These are phyloP conservation scores for Amazona vittata DNA, from an alignment of 2,113 vertebrate genomes.

Conservation along the genomic window DNA sequence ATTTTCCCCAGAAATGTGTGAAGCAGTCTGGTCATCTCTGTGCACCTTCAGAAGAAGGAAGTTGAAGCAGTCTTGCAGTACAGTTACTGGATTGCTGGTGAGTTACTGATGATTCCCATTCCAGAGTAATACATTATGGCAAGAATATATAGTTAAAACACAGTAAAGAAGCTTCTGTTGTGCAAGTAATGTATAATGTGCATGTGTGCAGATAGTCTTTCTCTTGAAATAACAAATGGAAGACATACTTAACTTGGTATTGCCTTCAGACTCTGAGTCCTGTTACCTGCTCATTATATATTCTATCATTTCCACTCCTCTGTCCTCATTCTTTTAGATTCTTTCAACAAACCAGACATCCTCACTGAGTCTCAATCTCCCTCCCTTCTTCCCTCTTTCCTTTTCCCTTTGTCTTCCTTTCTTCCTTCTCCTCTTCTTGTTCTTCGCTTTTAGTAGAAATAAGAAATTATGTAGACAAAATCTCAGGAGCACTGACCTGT, in stretches of 20 bases:
- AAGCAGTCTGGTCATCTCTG: background rate
- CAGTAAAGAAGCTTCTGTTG: background rate
- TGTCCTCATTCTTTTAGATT: background rate
- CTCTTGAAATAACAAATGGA: background rate
- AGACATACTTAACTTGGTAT: background rate
- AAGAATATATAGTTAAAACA: background rate
- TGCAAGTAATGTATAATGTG: background rate
- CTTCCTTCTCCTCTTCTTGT: background rate
- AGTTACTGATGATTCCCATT: background rate
- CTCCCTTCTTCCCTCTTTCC: background rate
- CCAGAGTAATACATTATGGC: background rate
- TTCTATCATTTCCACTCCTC: background rate
- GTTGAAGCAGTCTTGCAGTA: background rate
- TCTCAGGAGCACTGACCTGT: background rate
- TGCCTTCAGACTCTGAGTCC: background rate
- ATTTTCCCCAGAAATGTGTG: background rate
- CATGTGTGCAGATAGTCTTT: background rate
- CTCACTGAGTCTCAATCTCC: background rate
- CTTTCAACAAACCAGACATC: background rate
- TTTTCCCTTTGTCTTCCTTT: background rate
- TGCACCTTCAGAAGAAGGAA: background rate
- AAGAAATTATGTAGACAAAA: background rate
- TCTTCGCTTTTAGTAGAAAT: background rate
- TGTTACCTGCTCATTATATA: background rate
- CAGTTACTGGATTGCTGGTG: background rate